Conservation (phyloP, 2,797 vertebrate genomes). For the Peromyscus melanophrys region DNA sequence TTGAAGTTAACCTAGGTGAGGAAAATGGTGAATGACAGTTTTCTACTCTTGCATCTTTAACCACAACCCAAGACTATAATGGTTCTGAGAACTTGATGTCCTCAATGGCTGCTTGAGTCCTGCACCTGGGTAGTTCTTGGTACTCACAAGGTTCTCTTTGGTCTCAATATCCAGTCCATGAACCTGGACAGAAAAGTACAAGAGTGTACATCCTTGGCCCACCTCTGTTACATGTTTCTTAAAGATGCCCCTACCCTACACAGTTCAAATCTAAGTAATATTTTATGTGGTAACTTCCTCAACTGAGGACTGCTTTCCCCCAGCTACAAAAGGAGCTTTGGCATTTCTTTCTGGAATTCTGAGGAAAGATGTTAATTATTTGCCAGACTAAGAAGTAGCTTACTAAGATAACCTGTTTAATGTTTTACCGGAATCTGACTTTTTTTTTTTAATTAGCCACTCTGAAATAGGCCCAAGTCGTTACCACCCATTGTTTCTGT, state of each 20-base stretch:
- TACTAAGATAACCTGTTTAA: conserved; percentile 75
- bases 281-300: conserved; percentile 22
- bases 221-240: background rate
- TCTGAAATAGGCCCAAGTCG: background rate
- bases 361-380: conserved; percentile 79
- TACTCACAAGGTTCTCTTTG: background rate
- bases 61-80: background rate
- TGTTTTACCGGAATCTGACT: conserved; percentile 65
- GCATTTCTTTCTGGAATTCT: conserved; percentile 71
- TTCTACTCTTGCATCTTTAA: background rate
- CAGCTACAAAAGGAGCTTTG: conserved; percentile 59
- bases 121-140: background rate
- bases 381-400: conserved; percentile 61
- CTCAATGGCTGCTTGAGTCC: background rate
- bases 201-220: background rate
- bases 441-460: conserved; percentile 35
- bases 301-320: background rate
- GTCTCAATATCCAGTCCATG: background rate
- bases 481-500: conserved; percentile 50
- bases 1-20: conserved; percentile 18
- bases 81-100: background rate
- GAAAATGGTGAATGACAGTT: background rate
- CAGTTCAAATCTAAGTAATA: background rate
- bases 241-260: background rate
- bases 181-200: background rate